Conservation (phyloP, 2,113 vertebrate species). For the Heterocephalus glaber region DNA sequence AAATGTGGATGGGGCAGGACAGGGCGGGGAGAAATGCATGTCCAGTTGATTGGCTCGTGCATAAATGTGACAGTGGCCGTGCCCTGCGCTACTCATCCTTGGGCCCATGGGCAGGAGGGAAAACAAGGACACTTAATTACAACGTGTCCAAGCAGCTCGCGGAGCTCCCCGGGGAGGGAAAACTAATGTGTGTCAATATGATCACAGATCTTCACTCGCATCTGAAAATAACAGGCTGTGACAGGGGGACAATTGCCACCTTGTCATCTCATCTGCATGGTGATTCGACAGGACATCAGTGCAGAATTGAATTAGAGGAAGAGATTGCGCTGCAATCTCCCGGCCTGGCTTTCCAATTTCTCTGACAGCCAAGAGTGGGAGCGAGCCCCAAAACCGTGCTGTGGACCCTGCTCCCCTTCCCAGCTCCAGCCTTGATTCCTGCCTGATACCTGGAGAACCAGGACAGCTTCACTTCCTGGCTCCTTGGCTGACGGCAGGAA, state of each 20-base stretch:
- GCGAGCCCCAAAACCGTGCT: background rate
- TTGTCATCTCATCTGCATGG: conserved; percentile 47
- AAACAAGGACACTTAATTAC: background rate
- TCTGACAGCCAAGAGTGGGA: background rate
- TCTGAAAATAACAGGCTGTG: conserved; percentile 63
- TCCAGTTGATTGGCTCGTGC: background rate
- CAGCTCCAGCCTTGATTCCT: background rate
- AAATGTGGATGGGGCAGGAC: background rate
- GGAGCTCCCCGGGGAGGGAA: background rate
- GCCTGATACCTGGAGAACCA: fast-evolving
- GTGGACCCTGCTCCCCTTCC: background rate
- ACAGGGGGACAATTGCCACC: conserved; percentile 44
- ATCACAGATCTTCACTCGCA: conserved; percentile 34
- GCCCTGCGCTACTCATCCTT: background rate
- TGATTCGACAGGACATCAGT: conserved; percentile 20
- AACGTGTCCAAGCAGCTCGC: background rate
- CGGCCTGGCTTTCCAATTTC: background rate
- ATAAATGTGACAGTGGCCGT: fast-evolving
- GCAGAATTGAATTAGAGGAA: conserved; percentile 56
- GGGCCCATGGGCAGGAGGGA: background rate
- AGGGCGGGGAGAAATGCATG: fast-evolving
- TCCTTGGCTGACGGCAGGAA: background rate
- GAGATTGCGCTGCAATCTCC: background rate
- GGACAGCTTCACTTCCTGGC: background rate
- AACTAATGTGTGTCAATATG: conserved; percentile 39